Conservation (phyloP, 2,113 vertebrate genomes). For the Hydrolagus affinis region DNA sequence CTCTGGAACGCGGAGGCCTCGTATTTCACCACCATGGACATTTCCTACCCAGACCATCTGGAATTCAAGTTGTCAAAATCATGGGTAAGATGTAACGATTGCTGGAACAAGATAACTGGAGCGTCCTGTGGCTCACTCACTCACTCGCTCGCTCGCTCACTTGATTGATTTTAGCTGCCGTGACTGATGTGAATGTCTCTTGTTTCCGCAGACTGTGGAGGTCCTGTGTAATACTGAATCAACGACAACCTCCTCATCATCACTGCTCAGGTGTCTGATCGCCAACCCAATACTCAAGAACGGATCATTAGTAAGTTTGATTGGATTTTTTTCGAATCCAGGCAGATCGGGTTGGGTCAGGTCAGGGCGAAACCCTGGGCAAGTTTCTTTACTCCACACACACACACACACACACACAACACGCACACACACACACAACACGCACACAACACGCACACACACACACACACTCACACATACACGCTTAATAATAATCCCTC, state of each 20-base stretch:
- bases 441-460: no score
- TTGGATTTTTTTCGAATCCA: neutral
- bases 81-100: conserved; percentile 41
- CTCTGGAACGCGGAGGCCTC: conserved; percentile 43
- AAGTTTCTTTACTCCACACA: neutral
- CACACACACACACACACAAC: neutral
- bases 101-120: neutral
- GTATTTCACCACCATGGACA: conserved; percentile 42
- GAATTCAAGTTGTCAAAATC: conserved; percentile 39
- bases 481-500: no score
- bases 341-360: neutral
- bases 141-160: neutral
- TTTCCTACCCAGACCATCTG: conserved; percentile 42
- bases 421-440: neutral
- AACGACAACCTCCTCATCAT: conserved; percentile 28
- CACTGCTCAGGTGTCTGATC: conserved; percentile 44
- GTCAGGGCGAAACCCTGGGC: no score
- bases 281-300: conserved; percentile 45
- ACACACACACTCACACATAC: no score
- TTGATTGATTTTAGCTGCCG: neutral
- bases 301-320: conserved; percentile 22
- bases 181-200: neutral
- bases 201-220: conserved; percentile 30
- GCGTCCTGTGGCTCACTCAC: neutral
- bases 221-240: conserved; percentile 42